phyloP scores from a whole-genome alignment of 2,113 vertebrate species.

The Theristicus caerulescens region DNA sequence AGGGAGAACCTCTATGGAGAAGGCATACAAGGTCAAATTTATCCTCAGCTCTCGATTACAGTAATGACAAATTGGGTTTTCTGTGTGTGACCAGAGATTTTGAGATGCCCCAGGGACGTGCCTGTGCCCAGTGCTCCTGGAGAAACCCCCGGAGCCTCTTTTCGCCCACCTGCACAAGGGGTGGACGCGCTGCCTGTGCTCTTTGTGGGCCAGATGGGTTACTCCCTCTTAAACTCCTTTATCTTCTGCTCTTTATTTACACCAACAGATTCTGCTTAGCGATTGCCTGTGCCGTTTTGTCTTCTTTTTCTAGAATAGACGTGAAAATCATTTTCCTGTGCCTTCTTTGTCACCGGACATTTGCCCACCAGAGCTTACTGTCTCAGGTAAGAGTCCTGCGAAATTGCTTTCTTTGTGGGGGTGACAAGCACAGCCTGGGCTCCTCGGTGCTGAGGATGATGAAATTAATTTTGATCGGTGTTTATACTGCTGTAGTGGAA shows the following conservation, averaged over 20 bases:
- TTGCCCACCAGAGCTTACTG: slow-evolving; percentile 81
- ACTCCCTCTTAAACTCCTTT: neutral
- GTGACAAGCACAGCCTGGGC: neutral
- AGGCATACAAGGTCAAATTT: neutral
- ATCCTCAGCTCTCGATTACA: neutral
- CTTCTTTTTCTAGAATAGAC: slow-evolving; percentile 75
- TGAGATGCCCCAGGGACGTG: neutral
- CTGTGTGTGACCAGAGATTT: neutral
- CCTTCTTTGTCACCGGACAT: slow-evolving; percentile 80
- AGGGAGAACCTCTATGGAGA: neutral
- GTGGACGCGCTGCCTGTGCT: neutral
- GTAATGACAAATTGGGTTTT: rapidly evolving
- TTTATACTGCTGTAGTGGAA: neutral
- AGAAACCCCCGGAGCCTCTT: neutral
- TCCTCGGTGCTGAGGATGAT: neutral
- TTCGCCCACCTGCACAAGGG: neutral
- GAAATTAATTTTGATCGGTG: neutral
- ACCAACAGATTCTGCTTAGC: neutral
- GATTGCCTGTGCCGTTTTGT: neutral
- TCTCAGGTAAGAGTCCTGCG: slow-evolving; percentile 70
- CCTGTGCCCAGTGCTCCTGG: neutral
- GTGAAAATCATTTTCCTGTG: slow-evolving; percentile 76
- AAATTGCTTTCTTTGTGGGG: neutral
- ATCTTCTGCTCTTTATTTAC: neutral
- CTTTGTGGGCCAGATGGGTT: neutral